Evolutionary conservation across 2,113 vertebrate species (phyloP), one percentile per base, ranked within the genome.

Genomic region (Sebastes fasciatus): DNA sequence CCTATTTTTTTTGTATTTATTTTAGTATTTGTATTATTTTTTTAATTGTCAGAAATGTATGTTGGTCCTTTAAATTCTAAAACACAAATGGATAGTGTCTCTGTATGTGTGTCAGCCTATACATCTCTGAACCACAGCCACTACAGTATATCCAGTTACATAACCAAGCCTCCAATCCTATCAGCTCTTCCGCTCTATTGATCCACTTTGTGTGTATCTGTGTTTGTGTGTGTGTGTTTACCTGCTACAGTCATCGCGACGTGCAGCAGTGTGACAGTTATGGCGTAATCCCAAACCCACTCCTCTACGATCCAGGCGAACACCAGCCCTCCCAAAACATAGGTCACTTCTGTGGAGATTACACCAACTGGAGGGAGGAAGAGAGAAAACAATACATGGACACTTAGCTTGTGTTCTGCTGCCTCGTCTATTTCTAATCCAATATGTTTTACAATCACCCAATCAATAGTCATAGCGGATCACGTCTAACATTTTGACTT

Each of bases 241-340:
- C 96, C 95, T 85, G 94, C 89, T 0, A 91, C 91, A 7, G 95
- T 96, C 77, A 96, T 86, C 1, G 79, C 94, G 16, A 96, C 23
- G 19, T 97, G 96, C 83, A 96, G 88, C 62, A 96, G 82, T 45
- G 96, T 96, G 88, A 97, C 90, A 26, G 96, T 96, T 81, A 96
- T 95, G 85, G 95, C 96, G 9, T 97, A 97, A 79, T 97, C 96
- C 96, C 96, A 97, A 21, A 96, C 94, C 88, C 95, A 95, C 86
- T 96, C 95, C 86, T 96, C 95, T 48, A 96, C 96, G 3, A 97
- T 94, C 91, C 94, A 95, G 26, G 94, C 95, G 51, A 96, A 96
- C 46, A 96, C 79, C 72, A 95, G 88, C 17, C 96, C 96, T 21
- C 94, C 93, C 74, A 96, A 62, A 54, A 94, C 13, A 52, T 94